Base-by-base conservation (phyloP, 2,113 vertebrate species). In the Arothron firmamentum region DNA sequence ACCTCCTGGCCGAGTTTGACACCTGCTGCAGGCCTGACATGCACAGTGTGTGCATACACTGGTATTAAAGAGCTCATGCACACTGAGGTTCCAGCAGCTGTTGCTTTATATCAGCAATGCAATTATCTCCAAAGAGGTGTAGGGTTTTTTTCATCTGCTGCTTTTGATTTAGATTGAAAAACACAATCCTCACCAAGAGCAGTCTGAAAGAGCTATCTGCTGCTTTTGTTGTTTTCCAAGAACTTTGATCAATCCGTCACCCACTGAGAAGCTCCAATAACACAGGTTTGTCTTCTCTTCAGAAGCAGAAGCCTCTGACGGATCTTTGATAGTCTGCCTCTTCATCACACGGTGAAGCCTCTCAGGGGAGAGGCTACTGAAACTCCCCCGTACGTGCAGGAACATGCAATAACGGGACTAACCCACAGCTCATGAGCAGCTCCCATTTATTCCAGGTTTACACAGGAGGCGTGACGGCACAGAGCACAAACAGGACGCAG, bases 181-280 rank as follows among this genome's bases (percentile, higher is more conserved):
- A 48, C 5, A 48, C 11, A 43, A 41, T 20, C 56, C 56, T 65
- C 9, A 38, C 11, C 34, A 38, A 38, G 34, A 38, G 12, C 10
- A 4, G 34, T 38, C 12, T 12, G 2, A 31, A 38, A 38, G 34
- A 38, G 52, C 48, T 59, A 34, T 42, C 15, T 25, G 25, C 4
- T 23, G 51, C 51, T 14, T 17, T 17, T 45, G 13, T 50, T 18
- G n/a, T 56, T 52, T 41, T 48, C 21, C 6, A 23, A 79, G 68
- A 65, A 64, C 82, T 85, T 86, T 86, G 81, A 85, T 87, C 78
- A 80, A 65, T 66, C 66, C 77, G 77, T 80, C 84, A 78, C 75
- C 76, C 78, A 79, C 80, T 85, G 74, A 74, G 78, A 69, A 47
- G 64, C 49, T 74, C 69, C 67, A 61, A 71, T 31, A 43, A 47